Percentiles rank a stretch among this genome's conserved stretches.
Evolutionary conservation across 2,888 invertebrate genomes (phyloP).

Genomic region (Chloroclystis v-ata): DNA sequence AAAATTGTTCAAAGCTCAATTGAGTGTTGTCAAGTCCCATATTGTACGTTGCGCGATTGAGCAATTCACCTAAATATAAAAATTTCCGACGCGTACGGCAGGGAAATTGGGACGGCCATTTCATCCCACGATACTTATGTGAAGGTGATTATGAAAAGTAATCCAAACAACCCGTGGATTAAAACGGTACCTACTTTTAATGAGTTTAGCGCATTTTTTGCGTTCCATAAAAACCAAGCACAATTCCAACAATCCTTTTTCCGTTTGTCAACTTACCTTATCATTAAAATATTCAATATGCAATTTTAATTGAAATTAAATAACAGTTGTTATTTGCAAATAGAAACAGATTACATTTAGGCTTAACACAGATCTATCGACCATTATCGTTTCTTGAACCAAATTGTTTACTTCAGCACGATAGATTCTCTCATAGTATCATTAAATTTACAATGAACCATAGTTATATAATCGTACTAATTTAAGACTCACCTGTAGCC

Average conservation of each 20-base stretch:
- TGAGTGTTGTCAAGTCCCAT: not conserved
- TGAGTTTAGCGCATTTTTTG: slow-evolving; percentile 16
- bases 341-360: too few relatives aligned
- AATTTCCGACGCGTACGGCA: slow-evolving; percentile 1
- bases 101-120: slow-evolving; percentile 11
- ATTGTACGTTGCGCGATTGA: not conserved
- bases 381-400: too few relatives aligned
- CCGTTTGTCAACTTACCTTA: slow-evolving; percentile 1
- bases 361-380: too few relatives aligned
- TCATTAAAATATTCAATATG: too few relatives aligned
- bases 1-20: not conserved
- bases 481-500: slow-evolving; percentile 9
- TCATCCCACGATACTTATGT: slow-evolving; percentile 16
- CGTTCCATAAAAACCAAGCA: slow-evolving; percentile 15
- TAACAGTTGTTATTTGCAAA: too few relatives aligned
- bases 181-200: slow-evolving; percentile 21
- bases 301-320: too few relatives aligned
- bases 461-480: not conserved
- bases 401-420: too few relatives aligned
- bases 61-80: slow-evolving; percentile 1
- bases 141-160: slow-evolving; percentile 22
- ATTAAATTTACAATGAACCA: not conserved
- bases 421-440: too few relatives aligned
- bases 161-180: slow-evolving; percentile 24
- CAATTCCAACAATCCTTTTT: slow-evolving; percentile 13